Base-by-base conservation (phyloP, 53 echinoderm and acorn worm species). In the Astropecten irregularis region DNA sequence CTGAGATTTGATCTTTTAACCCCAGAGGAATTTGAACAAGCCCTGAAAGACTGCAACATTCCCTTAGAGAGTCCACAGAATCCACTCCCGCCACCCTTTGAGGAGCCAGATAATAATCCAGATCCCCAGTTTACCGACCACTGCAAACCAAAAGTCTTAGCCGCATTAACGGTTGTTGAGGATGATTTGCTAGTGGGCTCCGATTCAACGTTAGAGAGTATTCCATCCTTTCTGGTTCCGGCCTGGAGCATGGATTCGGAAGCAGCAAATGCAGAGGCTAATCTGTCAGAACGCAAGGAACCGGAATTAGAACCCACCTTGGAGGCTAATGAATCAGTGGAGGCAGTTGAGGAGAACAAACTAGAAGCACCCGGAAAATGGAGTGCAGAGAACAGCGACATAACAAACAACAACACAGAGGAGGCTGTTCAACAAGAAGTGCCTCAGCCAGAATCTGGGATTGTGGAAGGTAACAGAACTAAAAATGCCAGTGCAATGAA, bases 11-110 rank as follows among this genome's bases (percentile, higher is more conserved):
- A 96, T 81, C 85, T 96, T 18, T 58, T 96, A 42, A 96, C 96
- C 0, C 96, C 96, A 2, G 96, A 93, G 50, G 96, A 96, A 70
- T 85, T 96, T 23, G 96, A 93, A 67, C 91, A 93, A 77, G 96
- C 91, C 49, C 50, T 96, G 33, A 93, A 91, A 54, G 95, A 95
- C 25, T 89, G 84, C 32, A 96, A 96, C 69, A 84, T 93, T 63
- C 74, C 91, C 77, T 82, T 84, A 40, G 91, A 91, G 16, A 89
- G 89, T 57, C 87, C 89, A 23, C 89, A 83, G 33, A 88, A 88
- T 42, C 73, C 81, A 70, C 64, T 69, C 46, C 48, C 63, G 1
- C 60, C 39, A 44, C 21, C 54, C 20, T 35, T 64, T 53, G 83
- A 73, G 54, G 69, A 83, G 7, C 25, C 64, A 64, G 29, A 30